These are phyloP conservation scores for Notocelia uddmanniana DNA, from an alignment of 2,888 invertebrate species.

Conservation along the genomic window DNA sequence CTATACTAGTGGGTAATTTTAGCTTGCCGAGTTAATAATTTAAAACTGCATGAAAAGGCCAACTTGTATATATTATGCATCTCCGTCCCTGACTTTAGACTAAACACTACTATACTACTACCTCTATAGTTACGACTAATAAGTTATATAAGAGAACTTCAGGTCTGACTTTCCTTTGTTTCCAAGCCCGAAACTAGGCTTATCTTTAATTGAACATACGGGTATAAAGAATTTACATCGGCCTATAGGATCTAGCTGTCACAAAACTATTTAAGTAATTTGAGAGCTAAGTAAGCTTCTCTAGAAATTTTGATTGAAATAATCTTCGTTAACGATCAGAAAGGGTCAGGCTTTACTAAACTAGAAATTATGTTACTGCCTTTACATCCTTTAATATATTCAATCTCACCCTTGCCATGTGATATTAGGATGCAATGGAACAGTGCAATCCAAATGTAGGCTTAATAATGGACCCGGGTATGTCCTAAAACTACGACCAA, in stretches of 20 bases:
- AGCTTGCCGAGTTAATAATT: too few species aligned
- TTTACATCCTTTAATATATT: not conserved
- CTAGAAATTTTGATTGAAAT: not conserved
- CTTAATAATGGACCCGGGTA: too few species aligned
- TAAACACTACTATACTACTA: too few species aligned
- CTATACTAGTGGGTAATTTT: too few species aligned
- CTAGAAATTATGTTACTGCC: not conserved
- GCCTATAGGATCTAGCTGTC: conserved; percentile 4
- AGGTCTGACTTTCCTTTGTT: not conserved
- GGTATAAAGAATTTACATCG: not conserved
- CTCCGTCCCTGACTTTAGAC: too few species aligned
- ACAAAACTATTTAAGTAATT: conserved; percentile 5
- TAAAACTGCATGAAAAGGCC: too few species aligned
- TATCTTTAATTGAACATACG: conserved; percentile 20
- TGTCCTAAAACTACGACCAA: too few species aligned
- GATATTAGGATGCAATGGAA: not conserved
- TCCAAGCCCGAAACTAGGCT: not conserved
- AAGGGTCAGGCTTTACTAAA: not conserved
- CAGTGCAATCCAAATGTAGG: too few species aligned
- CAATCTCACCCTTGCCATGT: not conserved
- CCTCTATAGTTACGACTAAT: too few species aligned
- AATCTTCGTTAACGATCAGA: conserved; percentile 1
- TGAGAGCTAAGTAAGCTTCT: not conserved
- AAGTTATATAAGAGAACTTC: not conserved
- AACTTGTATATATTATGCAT: too few species aligned